Base-by-base conservation (phyloP, 2,113 vertebrate genomes). In the Prochilodus magdalenae region DNA sequence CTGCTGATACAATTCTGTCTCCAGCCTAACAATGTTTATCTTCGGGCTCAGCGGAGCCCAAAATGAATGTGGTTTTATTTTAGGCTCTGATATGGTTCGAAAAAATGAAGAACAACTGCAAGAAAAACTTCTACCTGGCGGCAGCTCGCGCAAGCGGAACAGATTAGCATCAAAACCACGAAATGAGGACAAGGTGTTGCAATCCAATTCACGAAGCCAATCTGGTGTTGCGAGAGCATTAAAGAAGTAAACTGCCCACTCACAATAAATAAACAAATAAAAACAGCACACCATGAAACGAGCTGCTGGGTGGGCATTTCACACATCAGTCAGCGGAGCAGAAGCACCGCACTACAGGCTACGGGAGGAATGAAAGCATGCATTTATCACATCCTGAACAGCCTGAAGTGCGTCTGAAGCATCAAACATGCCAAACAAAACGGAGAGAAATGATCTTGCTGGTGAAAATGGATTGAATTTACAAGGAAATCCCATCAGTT, bases 131-230 rank as follows among this genome's bases (percentile, higher is more conserved):
- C n/a, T 1, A 3, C 1, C 49, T 51, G 49, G 7, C 49, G 16
- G 49, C 49, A 51, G 49, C 14, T 51, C 49, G 13, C 53, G 22
- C 18, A 26, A 12, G 57, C 22, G 2, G 57, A 57, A 24, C 22
- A 24, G 57, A 60, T 57, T 18, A 57, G 53, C 53, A 57, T 57
- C 40, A 44, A 22, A 30, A 13, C 65, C 20, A 40, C 24, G 40
- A 70, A 70, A 40, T 2, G 36, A 26, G 33, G 22, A 24, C 22
- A 14, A 70, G 33, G 29, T 67, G 29, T 24, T 24, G 10, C 14
- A 24, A 70, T 70, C 65, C 36, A 70, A 36, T 70, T 67, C 18
- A 67, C 65, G 5, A 70, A 70, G 44, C 7, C 33, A 70, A 10
- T 14, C 66, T 12, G 14, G 3, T 24, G 20, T 36, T 44, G 33